Conservation (phyloP, 2,888 invertebrate genomes). For the Marronus borbonicus region DNA sequence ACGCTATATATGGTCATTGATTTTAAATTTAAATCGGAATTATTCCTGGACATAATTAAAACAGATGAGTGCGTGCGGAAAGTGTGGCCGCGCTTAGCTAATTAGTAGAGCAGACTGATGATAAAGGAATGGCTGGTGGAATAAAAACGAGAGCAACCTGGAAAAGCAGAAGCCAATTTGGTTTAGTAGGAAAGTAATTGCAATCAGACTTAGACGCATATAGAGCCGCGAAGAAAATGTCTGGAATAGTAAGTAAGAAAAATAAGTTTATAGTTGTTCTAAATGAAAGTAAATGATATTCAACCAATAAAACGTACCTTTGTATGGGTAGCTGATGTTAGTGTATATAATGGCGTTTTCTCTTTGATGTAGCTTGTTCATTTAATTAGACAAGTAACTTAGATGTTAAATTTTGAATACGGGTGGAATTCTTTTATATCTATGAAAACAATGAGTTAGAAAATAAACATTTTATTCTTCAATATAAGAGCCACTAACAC, state of each 20-base stretch:
- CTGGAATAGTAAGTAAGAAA: not conserved
- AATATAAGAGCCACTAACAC: too few relatives aligned
- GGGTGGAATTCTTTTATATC: too few relatives aligned
- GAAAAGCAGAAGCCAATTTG: slow-evolving; percentile 33
- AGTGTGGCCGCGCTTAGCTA: slow-evolving; percentile 44
- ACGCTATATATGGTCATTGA: slow-evolving; percentile 44
- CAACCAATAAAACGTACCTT: too few relatives aligned
- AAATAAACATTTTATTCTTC: too few relatives aligned
- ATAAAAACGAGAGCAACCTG: slow-evolving; percentile 15
- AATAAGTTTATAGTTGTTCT: slow-evolving; percentile 23
- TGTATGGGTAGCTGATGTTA: too few relatives aligned
- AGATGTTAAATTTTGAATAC: too few relatives aligned
- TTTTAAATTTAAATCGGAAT: slow-evolving; percentile 49
- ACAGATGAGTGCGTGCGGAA: slow-evolving; percentile 42
- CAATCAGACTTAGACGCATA: slow-evolving; percentile 10
- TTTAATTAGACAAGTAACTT: too few relatives aligned
- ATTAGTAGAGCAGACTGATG: slow-evolving; percentile 33
- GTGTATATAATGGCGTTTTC: too few relatives aligned
- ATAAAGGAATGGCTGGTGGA: slow-evolving; percentile 16
- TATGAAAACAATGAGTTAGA: too few relatives aligned
- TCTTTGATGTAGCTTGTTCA: too few relatives aligned
- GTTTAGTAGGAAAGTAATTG: slow-evolving; percentile 18
- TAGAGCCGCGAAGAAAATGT: slow-evolving; percentile 34
- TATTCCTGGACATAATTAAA: slow-evolving; percentile 45
- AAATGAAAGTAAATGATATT: slow-evolving; percentile 23